Evolutionary conservation across 1,140 invertebrate genomes (phyloP).

Genomic region (Cotesia chilonis): DNA sequence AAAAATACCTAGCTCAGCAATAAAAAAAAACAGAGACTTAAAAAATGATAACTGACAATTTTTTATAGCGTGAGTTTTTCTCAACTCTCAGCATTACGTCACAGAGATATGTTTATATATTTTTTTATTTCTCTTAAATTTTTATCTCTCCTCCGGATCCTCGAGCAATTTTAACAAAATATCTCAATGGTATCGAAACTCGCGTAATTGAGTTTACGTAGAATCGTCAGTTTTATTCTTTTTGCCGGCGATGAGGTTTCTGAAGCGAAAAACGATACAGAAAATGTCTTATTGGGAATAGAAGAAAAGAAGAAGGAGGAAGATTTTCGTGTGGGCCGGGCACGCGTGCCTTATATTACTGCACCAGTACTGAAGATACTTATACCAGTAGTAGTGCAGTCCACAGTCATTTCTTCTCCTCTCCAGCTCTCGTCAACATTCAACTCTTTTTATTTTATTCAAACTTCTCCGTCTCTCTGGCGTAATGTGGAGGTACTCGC

Average conservation of each 20-base stretch:
- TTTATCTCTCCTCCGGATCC: not conserved
- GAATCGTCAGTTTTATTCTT: not conserved
- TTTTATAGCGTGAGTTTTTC: not conserved
- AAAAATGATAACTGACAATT: conserved; percentile 8
- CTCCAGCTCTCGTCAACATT: not conserved
- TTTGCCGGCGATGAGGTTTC: not conserved
- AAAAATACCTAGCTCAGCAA: too few species aligned
- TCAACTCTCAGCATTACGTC: not conserved
- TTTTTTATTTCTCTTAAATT: too few species aligned
- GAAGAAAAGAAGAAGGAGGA: not conserved
- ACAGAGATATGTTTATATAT: not conserved
- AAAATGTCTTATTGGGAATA: not conserved
- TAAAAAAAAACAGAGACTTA: too few species aligned
- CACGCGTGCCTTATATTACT: not conserved
- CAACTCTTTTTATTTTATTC: conserved; percentile 1
- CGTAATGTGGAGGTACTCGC: conserved; percentile 21
- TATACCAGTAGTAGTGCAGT: too few species aligned
- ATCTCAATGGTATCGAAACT: conserved; percentile 15
- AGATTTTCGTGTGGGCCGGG: not conserved
- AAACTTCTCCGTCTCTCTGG: not conserved
- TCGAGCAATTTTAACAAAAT: conserved; percentile 7
- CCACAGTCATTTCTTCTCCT: not conserved
- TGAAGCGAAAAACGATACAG: conserved; percentile 12
- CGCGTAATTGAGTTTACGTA: conserved; percentile 6
- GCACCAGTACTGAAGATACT: not conserved